These are phyloP conservation scores for Dendrophyllia cribrosa DNA, from an alignment of 64 coral and sea anemone species.

Conservation along the genomic window DNA sequence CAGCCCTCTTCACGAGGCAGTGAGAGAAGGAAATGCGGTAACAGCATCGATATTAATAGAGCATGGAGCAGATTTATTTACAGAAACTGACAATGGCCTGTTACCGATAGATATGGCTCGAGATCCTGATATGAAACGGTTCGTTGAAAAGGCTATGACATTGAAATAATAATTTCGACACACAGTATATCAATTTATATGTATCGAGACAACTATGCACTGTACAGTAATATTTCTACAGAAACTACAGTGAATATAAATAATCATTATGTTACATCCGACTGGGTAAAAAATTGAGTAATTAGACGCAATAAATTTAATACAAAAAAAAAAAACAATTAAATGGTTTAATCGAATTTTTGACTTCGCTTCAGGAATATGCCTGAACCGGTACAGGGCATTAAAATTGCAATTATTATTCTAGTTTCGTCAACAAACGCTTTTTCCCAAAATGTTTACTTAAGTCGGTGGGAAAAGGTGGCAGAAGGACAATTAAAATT, in stretches of 20 bases:
- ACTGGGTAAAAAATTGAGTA: background rate
- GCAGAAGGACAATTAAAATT: background rate
- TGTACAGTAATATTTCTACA: background rate
- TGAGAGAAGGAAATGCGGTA: conserved; percentile 47
- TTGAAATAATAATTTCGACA: conserved; percentile 61
- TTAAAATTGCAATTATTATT: conserved; percentile 9
- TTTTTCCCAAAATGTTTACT: background rate
- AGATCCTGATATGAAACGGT: conserved; percentile 42
- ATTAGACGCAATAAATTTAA: background rate
- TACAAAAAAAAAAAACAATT: no score
- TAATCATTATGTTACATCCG: background rate
- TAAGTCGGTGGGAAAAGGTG: background rate
- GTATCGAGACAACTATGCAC: background rate
- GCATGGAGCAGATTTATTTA: conserved; percentile 83
- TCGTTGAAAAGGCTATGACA: conserved; percentile 71
- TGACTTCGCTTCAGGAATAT: background rate
- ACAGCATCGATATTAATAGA: conserved; percentile 68
- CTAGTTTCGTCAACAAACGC: background rate
- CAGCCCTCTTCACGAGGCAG: conserved; percentile 86
- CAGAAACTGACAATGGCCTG: conserved; percentile 81
- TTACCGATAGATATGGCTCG: conserved; percentile 79
- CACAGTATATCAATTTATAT: background rate
- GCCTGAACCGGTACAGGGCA: background rate
- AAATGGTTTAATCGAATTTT: background rate
- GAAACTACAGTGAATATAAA: background rate